phyloP scores from a whole-genome alignment of 1,140 invertebrate species.

The Solenopsis fugax region DNA sequence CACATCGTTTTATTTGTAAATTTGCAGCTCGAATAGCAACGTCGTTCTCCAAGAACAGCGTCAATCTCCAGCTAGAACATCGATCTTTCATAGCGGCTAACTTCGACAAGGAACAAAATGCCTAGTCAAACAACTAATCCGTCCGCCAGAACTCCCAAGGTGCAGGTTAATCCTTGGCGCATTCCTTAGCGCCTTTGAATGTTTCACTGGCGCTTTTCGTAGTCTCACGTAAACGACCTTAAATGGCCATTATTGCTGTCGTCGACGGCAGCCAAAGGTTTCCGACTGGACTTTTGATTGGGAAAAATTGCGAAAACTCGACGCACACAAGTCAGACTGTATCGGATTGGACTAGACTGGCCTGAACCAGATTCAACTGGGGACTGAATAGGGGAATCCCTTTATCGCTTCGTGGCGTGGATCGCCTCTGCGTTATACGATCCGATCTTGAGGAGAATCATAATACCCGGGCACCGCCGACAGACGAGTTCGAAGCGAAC shows the following conservation, averaged over 20 bases:
- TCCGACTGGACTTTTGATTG: neutral
- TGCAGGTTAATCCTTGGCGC: neutral
- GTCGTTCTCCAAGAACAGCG: neutral
- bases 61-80: neutral
- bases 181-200: neutral
- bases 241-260: neutral
- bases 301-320: slow-evolving; percentile 10
- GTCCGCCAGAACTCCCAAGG: neutral
- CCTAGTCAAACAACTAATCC: slow-evolving; percentile 1
- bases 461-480: slow-evolving; percentile 66
- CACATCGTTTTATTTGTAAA: slow-evolving; percentile 36
- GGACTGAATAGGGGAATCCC: slow-evolving; percentile 35
- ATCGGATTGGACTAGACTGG: neutral
- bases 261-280: neutral
- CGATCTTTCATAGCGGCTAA: neutral
- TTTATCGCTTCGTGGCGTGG: slow-evolving; percentile 51
- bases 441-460: slow-evolving; percentile 67
- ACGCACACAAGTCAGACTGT: no score
- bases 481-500: slow-evolving; percentile 80
- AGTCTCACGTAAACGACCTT: slow-evolving; percentile 23
- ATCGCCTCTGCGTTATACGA: slow-evolving; percentile 34
- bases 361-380: neutral
- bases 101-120: neutral
- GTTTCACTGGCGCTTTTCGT: slow-evolving; percentile 7
- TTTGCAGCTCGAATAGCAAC: neutral